Conservation (phyloP, 2,888 invertebrate genomes). For the Podotricha telesiphe region DNA sequence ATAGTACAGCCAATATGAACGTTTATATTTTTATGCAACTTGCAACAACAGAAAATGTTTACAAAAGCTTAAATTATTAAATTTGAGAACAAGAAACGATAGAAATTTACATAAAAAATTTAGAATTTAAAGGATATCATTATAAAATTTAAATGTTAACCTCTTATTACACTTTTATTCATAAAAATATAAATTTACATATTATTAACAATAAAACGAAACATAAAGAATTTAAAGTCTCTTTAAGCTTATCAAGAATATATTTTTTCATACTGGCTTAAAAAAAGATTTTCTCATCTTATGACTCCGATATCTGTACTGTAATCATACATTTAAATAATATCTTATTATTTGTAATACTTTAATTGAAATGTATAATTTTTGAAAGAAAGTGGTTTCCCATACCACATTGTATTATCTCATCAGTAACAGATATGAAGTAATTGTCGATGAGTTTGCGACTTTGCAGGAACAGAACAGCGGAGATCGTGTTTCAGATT, state of each 20-base stretch:
- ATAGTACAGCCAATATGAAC: neutral
- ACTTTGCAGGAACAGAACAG: conserved; percentile 14
- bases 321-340: neutral
- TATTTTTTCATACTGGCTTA: neutral
- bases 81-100: neutral
- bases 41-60: neutral
- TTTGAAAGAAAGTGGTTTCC: neutral
- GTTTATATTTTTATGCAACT: neutral
- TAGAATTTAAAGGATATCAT: neutral
- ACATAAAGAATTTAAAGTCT: neutral
- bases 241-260: neutral
- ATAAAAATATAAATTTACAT: neutral
- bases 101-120: neutral
- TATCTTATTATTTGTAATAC: no score
- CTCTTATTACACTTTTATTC: neutral
- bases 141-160: neutral
- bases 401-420: neutral
- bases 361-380: neutral
- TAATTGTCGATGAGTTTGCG: conserved; percentile 19
- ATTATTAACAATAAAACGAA: neutral
- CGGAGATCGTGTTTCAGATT: conserved; percentile 53
- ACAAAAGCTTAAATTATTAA: neutral
- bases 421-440: conserved; percentile 13
- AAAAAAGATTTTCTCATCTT: neutral
- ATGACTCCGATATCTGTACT: neutral